phyloP scores from a whole-genome alignment of 2,797 vertebrate genomes.

The Thaleichthys pacificus region DNA sequence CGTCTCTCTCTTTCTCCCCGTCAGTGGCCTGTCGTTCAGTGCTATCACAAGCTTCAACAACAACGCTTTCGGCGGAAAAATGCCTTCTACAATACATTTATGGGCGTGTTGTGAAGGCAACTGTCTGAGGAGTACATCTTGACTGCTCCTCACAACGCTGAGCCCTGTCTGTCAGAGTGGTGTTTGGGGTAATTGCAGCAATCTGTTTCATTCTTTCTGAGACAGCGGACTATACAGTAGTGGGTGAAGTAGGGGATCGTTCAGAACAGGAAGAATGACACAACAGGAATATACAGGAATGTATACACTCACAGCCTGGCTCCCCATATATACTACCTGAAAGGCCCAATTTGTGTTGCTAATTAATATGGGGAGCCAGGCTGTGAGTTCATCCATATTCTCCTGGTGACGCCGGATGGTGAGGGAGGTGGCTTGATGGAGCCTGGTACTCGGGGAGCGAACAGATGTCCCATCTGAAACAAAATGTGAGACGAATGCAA shows the following conservation, averaged over 20 bases:
- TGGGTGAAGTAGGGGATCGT: too few relatives aligned
- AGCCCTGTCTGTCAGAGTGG: too few relatives aligned
- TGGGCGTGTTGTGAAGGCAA: conserved; percentile 13
- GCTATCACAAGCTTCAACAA: conserved; percentile 41
- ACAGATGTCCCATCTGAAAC: conserved; percentile 67
- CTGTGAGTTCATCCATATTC: conserved; percentile 47
- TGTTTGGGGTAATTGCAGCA: too few relatives aligned
- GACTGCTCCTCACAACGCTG: conserved; percentile 11
- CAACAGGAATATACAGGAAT: too few relatives aligned
- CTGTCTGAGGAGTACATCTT: conserved; percentile 3
- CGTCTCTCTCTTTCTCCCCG: background rate
- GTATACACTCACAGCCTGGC: too few relatives aligned
- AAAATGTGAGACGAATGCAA: conserved; percentile 64
- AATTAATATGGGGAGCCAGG: conserved; percentile 51
- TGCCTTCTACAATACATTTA: background rate
- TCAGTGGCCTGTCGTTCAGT: conserved; percentile 44
- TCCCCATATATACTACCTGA: background rate
- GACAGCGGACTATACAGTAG: too few relatives aligned
- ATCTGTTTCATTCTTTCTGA: too few relatives aligned
- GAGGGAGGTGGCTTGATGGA: conserved; percentile 48
- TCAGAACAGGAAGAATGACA: too few relatives aligned
- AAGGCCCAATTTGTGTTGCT: conserved; percentile 27
- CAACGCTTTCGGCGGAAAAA: conserved; percentile 19
- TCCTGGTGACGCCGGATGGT: conserved; percentile 41
- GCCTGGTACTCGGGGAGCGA: conserved; percentile 54